Percentiles rank a stretch among this genome's conserved stretches.
Evolutionary conservation across 1,140 invertebrate genomes (phyloP).

Genomic region (Drosophila trapezifrons): DNA sequence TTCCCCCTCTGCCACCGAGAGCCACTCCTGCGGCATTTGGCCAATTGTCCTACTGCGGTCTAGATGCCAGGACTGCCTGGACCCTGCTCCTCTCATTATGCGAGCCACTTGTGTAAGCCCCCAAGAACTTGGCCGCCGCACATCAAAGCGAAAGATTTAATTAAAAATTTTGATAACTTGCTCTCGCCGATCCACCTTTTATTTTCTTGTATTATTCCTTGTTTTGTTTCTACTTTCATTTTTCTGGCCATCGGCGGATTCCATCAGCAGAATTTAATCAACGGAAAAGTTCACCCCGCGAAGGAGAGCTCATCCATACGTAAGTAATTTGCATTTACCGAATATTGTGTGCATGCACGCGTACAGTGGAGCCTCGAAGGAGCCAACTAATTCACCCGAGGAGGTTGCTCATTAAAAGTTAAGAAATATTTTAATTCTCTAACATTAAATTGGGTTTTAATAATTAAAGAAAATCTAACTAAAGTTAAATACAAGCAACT

Average conservation of each 20-base stretch:
- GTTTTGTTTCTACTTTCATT: not conserved
- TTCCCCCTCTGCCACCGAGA: not conserved
- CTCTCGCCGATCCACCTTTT: conserved; percentile 31
- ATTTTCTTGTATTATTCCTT: not conserved
- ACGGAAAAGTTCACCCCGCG: conserved; percentile 37
- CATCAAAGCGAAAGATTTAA: conserved; percentile 76
- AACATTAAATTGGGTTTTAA: not conserved
- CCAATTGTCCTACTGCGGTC: conserved; percentile 37
- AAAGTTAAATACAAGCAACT: not conserved
- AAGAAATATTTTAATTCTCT: too few species aligned
- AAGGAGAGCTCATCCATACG: conserved; percentile 67
- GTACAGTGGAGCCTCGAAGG: conserved; percentile 22
- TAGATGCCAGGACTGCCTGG: not conserved
- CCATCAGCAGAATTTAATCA: conserved; percentile 74
- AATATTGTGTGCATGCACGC: conserved; percentile 17
- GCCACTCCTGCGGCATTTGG: conserved; percentile 29
- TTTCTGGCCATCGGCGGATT: conserved; percentile 50
- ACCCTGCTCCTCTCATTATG: conserved; percentile 39
- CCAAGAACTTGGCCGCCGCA: conserved; percentile 24
- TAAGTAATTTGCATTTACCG: conserved; percentile 69
- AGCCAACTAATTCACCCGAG: conserved; percentile 2
- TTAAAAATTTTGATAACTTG: conserved; percentile 76
- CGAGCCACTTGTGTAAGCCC: conserved; percentile 43
- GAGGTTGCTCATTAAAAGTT: not conserved
- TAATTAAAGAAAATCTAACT: not conserved